phyloP scores from a whole-genome alignment of 2,113 vertebrate genomes.

The Toxotes chatareus region DNA sequence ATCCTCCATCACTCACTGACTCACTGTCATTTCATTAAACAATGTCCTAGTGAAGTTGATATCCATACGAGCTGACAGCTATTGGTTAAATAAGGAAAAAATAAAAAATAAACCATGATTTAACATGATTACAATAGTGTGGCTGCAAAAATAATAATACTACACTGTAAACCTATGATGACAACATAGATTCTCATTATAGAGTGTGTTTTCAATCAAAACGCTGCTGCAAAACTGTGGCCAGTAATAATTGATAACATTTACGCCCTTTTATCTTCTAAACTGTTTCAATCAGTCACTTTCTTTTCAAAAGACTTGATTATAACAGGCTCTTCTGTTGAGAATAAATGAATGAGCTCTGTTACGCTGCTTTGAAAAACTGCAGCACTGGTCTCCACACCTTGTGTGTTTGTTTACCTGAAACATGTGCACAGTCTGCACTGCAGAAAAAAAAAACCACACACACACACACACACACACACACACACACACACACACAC shows the following conservation, averaged over 20 bases:
- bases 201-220: neutral
- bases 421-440: constrained; percentile 83
- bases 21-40: constrained; percentile 6
- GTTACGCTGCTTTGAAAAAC: constrained; percentile 5
- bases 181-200: neutral
- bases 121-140: neutral
- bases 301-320: neutral
- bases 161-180: neutral
- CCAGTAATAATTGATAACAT: neutral
- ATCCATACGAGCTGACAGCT: neutral
- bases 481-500: too few relatives aligned
- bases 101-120: neutral
- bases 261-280: neutral
- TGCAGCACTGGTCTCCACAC: constrained; percentile 46
- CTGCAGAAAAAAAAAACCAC: constrained; percentile 57
- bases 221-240: too few relatives aligned
- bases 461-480: too few relatives aligned
- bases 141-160: neutral
- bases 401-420: constrained; percentile 87
- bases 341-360: neutral
- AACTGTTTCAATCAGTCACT: neutral
- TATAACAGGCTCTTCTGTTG: neutral
- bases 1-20: constrained; percentile 6
- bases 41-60: neutral
- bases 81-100: neutral